Base-by-base conservation (phyloP, 2,113 vertebrate genomes). In the Sylvilagus bachmani region DNA sequence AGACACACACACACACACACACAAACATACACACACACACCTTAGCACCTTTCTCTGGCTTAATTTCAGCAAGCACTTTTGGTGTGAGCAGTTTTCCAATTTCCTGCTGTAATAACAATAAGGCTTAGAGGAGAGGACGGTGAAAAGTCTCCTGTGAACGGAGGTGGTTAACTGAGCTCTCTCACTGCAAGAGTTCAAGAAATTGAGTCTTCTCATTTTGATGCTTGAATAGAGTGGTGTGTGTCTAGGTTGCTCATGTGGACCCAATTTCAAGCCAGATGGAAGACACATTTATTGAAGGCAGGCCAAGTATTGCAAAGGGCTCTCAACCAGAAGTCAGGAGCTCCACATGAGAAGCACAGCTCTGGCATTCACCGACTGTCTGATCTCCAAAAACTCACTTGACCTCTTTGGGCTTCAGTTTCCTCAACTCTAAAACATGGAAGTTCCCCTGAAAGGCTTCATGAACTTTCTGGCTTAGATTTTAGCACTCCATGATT, bases 81-180 rank as follows among this genome's bases (percentile, higher is more conserved):
- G 80, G 58, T 75, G 17, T 33, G 33, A 91, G 29, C 51, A 38
- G 53, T 78, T 84, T 87, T 93, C 67, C 51, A 95, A 84, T 92
- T 89, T 95, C 90, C 71, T 95, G 85, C 22, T 73, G n/a, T 58
- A 66, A 69, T 53, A 90, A 91, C 27, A 67, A 88, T 49, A 70
- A 89, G 17, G 21, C 49, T 85, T 87, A 73, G 24, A 91, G 64
- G 36, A 61, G 21, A 83, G 13, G 2, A 64, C 1, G 24, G 58
- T 22, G 29, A 62, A 75, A 78, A 79, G 8, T 75, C 62, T 69
- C 75, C 70, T 38, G n/a, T 38, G 51, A 78, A 14, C 4, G 33
- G n/a, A 79, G 27, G 70, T 66, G 33, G 22, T 81, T 69, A 80
- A 82, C 64, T 61, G 81, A 74, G 17, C 38, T n/a, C 24, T 78